Conservation (phyloP, 2,797 vertebrate species). For the Corythornis leucogaster region DNA sequence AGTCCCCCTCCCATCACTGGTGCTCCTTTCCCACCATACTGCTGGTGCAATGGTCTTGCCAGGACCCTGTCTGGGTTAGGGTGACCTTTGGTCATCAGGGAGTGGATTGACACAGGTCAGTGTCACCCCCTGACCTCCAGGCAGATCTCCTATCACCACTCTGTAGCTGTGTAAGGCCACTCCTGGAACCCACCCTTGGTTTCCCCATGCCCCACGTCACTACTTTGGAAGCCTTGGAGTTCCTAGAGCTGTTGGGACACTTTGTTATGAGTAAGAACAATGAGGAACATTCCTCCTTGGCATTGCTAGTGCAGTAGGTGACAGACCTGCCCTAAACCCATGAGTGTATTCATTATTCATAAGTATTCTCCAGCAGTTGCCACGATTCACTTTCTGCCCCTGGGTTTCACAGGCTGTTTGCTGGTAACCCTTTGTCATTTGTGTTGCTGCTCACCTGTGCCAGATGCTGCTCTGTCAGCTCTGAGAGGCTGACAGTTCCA, state of each 20-base stretch:
- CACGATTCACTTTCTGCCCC: not conserved
- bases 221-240: not conserved
- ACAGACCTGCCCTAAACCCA: slow-evolving; percentile 12
- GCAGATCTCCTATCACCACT: not conserved
- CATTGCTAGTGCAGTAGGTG: slow-evolving; percentile 13
- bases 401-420: slow-evolving; percentile 8
- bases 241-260: not conserved
- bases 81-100: not conserved
- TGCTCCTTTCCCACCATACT: not conserved
- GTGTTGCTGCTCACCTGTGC: slow-evolving; percentile 20
- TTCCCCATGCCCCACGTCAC: not conserved
- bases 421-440: slow-evolving; percentile 53
- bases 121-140: not conserved
- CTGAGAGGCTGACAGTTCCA: not conserved
- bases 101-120: not conserved
- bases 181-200: not conserved
- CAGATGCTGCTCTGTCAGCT: slow-evolving; percentile 26
- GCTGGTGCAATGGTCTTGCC: not conserved
- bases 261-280: not conserved
- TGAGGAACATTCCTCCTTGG: not conserved
- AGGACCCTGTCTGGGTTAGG: not conserved
- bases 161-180: not conserved
- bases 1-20: not conserved
- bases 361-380: slow-evolving; percentile 64
- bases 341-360: slow-evolving; percentile 70